Percentiles rank a stretch among this genome's conserved stretches.
Evolutionary conservation across 2,888 invertebrate species (phyloP).

Genomic region (Celastrina argiolus): DNA sequence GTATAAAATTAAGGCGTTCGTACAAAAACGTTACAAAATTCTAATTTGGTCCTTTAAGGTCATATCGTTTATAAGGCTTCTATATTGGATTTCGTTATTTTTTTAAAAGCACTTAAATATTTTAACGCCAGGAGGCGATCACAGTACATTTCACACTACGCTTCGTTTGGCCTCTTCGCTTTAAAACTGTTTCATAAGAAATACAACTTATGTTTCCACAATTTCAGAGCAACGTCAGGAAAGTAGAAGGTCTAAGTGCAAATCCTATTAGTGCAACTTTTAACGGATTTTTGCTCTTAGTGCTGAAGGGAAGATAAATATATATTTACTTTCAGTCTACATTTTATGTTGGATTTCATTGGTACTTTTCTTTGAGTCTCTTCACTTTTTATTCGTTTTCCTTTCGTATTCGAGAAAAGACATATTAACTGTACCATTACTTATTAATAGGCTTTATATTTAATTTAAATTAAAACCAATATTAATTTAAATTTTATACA

Average conservation of each 20-base stretch:
- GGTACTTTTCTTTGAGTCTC: background rate
- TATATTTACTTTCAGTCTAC: slow-evolving; percentile 17
- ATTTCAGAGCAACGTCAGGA: slow-evolving; percentile 15
- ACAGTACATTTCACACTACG: slow-evolving; percentile 46
- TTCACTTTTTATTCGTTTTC: background rate
- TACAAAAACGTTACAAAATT: slow-evolving; percentile 53
- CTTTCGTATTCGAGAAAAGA: too few relatives aligned
- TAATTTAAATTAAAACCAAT: too few relatives aligned
- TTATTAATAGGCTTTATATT: too few relatives aligned
- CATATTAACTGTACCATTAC: too few relatives aligned
- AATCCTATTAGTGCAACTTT: slow-evolving; percentile 21
- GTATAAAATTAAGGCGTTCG: slow-evolving; percentile 66
- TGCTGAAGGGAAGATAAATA: slow-evolving; percentile 8
- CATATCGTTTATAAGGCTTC: slow-evolving; percentile 60
- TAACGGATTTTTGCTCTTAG: slow-evolving; percentile 20
- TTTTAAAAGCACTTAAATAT: slow-evolving; percentile 49
- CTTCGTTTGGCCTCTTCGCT: slow-evolving; percentile 33
- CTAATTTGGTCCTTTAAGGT: slow-evolving; percentile 71
- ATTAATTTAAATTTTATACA: too few relatives aligned
- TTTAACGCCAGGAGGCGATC: slow-evolving; percentile 69
- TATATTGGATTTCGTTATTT: slow-evolving; percentile 53
- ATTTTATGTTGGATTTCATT: slow-evolving; percentile 10
- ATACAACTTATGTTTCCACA: slow-evolving; percentile 30
- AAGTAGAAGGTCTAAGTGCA: slow-evolving; percentile 15
- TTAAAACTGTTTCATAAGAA: slow-evolving; percentile 33